Base-by-base conservation (phyloP, 1,140 invertebrate species). In the Drosophila repletoides region DNA sequence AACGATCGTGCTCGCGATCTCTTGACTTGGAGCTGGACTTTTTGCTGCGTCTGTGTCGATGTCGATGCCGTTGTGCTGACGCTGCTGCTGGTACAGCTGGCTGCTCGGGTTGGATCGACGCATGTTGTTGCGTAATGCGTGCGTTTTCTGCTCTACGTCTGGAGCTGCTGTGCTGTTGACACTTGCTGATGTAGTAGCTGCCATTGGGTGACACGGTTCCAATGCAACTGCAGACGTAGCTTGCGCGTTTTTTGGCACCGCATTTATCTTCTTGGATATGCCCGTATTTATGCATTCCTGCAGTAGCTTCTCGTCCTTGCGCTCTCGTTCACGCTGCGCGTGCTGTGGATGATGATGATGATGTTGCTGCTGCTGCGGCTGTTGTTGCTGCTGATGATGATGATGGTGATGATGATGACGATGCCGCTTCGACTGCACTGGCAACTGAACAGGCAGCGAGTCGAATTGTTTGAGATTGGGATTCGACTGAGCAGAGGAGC, bases 241-340 rank as follows among this genome's bases (percentile, higher is more conserved):
- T 89, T 83, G 90, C 90, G 73, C 92, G 91, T 92, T 93, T 92
- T 92, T 93, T 93, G 92, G 88, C 89, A 75, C 48, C 29, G 67
- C 65, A 61, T 36, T 88, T 38, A 80, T 84, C 58, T 87, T 90
- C 64, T 89, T 90, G 14, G 76, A 73, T 29, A 90, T 90, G 46
- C 89, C 89, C 5, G 87, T 89, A 45, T 80, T 90, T 17, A 90
- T 90, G 65, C 89, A 90, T 70, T 90, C 77, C 80, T 90, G 58
- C 38, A 90, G 36, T 21, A 90, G 52, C 29, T 89, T 88, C 33
- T 90, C 90, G 52, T 90, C 89, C 48, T 89, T 88, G n/a, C 76
- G 75, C 33, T 89, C 88, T 0, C 88, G 77, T 28, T 89, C 89
- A 3, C 86, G 66, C n/a, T 88, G n/a, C n/a, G n/a, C 56, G 5